Percentiles rank a stretch among this genome's conserved stretches.
These are phyloP conservation scores for Melangyna quadrimaculata DNA, from an alignment of 2,888 invertebrate genomes.

Conservation along the genomic window DNA sequence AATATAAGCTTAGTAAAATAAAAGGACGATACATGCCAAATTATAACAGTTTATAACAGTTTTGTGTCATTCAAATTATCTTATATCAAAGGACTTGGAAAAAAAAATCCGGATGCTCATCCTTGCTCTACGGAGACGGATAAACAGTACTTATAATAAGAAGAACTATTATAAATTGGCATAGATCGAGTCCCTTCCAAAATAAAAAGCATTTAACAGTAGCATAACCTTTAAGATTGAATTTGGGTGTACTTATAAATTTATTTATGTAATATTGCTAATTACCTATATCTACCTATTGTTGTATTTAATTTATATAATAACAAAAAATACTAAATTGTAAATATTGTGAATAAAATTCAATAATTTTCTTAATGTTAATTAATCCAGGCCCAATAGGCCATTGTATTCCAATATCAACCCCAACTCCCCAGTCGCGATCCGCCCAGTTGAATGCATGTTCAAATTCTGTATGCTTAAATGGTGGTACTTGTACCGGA, in stretches of 20 bases:
- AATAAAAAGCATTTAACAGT: neutral
- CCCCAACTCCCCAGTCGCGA: constrained; percentile 75
- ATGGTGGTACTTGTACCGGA: constrained; percentile 87
- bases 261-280: neutral
- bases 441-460: constrained; percentile 81
- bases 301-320: neutral
- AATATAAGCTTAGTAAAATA: too few relatives aligned
- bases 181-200: too few relatives aligned
- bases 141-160: too few relatives aligned
- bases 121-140: too few relatives aligned
- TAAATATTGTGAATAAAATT: constrained; percentile 54
- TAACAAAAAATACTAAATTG: neutral
- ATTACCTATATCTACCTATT: neutral
- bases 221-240: neutral
- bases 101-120: too few relatives aligned
- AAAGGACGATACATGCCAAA: too few relatives aligned
- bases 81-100: too few relatives aligned
- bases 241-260: neutral
- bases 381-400: constrained; percentile 79
- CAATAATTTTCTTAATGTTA: constrained; percentile 45
- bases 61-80: too few relatives aligned
- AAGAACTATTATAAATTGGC: too few relatives aligned
- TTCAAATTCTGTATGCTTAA: constrained; percentile 84
- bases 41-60: too few relatives aligned
- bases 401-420: constrained; percentile 79